Base-by-base conservation (phyloP, 1,140 invertebrate species). In the Anagrus nilaparvatae region DNA sequence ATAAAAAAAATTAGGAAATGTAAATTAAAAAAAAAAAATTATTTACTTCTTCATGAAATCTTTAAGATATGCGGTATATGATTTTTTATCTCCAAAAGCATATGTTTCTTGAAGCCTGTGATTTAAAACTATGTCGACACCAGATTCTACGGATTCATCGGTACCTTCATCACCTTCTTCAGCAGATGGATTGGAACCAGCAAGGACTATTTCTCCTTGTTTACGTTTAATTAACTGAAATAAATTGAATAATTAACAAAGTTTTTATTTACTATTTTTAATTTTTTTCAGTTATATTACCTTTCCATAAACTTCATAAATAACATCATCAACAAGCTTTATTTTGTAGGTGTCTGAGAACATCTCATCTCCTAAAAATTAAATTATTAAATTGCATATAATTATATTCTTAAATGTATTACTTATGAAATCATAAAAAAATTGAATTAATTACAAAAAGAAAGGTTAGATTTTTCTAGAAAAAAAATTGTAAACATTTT, bases 341-440 rank as follows among this genome's bases (percentile, higher is more conserved):
- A 94, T 81, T 72, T 87, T 95, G 65, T 91, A 95, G n/a, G 87
- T 86, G 69, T 97, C 94, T 25, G 92, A 92, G 73, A 95, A 95
- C 83, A 97, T 91, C 72, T 97, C 94, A 68, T 97, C 93, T 54
- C 89, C 90, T 88, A 71, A 41, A 60, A 61, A 53, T 37, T 43
- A 44, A 31, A 19, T 41, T 12, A 18, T 49, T 46, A 35, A 41
- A 43, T 51, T 46, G n/a, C 23, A 30, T 29, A 32, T 35, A 14
- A n/a, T 17, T 14, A 40, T 30, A 13, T 17, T 28, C 25, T 30
- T 40, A n/a, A n/a, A n/a, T n/a, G n/a, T n/a, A n/a, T n/a, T n/a
- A n/a, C n/a, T n/a, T n/a, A n/a, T n/a, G n/a, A n/a, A n/a, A n/a
- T n/a, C n/a, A n/a, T n/a, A n/a, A n/a, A n/a, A n/a, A n/a, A n/a